These are phyloP conservation scores for Scomber scombrus DNA, from an alignment of 2,113 vertebrate species.

Conservation along the genomic window DNA sequence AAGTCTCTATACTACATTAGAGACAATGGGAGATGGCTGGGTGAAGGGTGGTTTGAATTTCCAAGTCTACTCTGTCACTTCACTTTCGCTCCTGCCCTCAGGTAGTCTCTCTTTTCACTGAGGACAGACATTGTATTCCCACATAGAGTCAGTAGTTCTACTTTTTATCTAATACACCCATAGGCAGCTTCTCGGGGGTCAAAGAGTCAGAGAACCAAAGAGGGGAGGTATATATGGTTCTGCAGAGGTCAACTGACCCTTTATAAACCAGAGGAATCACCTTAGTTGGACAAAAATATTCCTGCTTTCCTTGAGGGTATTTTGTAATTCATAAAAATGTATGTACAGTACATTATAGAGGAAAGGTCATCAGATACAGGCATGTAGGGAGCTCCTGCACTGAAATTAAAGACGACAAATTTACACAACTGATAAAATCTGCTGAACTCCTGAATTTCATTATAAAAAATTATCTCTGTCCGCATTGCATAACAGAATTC, in stretches of 20 bases:
- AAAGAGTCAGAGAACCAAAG: conserved; percentile 35
- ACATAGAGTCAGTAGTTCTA: conserved; percentile 35
- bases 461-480: background rate
- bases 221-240: background rate
- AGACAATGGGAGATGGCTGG: conserved; percentile 42
- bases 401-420: conserved; percentile 19
- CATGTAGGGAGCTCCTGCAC: background rate
- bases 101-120: conserved; percentile 48
- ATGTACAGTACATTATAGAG: background rate
- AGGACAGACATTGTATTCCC: conserved; percentile 48
- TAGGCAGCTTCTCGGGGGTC: conserved; percentile 44
- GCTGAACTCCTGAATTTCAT: background rate
- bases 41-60: conserved; percentile 55
- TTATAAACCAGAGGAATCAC: conserved; percentile 18
- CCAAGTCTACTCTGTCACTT: conserved; percentile 44
- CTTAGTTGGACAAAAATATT: conserved; percentile 43
- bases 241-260: conserved; percentile 17
- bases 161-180: conserved; percentile 52
- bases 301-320: conserved; percentile 1
- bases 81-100: conserved; percentile 35
- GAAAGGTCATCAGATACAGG: background rate
- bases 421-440: conserved; percentile 10
- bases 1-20: conserved; percentile 37
- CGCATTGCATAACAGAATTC: conserved; percentile 10
- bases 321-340: background rate